Percentiles rank a stretch among this genome's conserved stretches.
Conservation (phyloP, 1,140 invertebrate genomes). For the Holcopasites calliopsidis region DNA sequence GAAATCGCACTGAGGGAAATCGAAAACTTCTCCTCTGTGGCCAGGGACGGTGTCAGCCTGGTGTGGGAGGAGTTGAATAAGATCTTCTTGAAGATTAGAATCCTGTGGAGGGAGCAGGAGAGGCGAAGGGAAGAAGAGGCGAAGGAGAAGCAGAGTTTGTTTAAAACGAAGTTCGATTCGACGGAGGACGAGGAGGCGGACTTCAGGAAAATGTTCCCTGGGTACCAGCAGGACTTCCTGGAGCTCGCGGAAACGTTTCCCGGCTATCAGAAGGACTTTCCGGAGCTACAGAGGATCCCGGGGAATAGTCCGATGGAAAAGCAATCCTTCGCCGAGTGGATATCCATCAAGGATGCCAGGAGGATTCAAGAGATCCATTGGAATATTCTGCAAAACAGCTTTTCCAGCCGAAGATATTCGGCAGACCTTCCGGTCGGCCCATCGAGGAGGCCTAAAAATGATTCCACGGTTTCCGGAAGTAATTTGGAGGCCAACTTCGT, state of each 20-base stretch:
- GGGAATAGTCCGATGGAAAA: conserved; percentile 71
- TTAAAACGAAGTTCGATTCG: conserved; percentile 86
- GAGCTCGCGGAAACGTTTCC: conserved; percentile 90
- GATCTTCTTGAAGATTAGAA: conserved; percentile 82
- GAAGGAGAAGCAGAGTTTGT: conserved; percentile 89
- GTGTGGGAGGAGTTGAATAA: conserved; percentile 80
- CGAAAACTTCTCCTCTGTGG: conserved; percentile 80
- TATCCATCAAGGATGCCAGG: conserved; percentile 82
- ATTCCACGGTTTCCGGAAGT: not conserved
- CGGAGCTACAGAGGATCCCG: conserved; percentile 81
- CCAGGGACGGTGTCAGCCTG: conserved; percentile 72
- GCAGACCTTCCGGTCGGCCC: too few species aligned
- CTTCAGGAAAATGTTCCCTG: conserved; percentile 85
- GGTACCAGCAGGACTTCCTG: conserved; percentile 82
- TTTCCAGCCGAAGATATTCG: not conserved
- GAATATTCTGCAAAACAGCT: conserved; percentile 75
- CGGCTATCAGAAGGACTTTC: conserved; percentile 81
- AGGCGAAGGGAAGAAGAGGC: conserved; percentile 84
- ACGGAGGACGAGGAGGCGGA: conserved; percentile 86
- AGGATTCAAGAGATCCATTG: conserved; percentile 83
- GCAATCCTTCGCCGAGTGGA: conserved; percentile 63
- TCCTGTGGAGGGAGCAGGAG: conserved; percentile 88
- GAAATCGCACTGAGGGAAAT: conserved; percentile 85
- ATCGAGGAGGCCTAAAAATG: not conserved
- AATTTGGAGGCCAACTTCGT: conserved; percentile 77